Conservation (phyloP, 2,888 invertebrate genomes). For the Hemithea aestivaria region DNA sequence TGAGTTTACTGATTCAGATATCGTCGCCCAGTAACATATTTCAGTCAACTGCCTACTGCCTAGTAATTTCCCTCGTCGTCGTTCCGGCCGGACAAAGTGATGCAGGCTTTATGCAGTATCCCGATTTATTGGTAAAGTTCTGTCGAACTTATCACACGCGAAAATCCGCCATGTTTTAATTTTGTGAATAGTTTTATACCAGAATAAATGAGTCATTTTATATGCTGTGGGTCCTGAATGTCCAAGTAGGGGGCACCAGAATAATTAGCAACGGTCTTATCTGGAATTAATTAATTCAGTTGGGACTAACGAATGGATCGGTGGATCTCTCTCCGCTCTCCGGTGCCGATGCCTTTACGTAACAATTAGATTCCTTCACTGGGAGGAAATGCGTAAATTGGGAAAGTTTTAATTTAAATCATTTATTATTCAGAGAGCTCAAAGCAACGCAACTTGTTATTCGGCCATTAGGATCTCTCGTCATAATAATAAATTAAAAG, state of each 20-base stretch:
- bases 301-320: constrained; percentile 25
- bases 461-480: constrained; percentile 19
- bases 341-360: constrained; percentile 21
- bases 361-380: constrained; percentile 18
- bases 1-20: too few species aligned
- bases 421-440: constrained; percentile 9
- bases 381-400: constrained; percentile 10
- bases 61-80: too few species aligned
- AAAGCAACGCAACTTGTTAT: constrained; percentile 7
- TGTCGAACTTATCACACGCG: too few species aligned
- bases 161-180: too few species aligned
- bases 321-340: constrained; percentile 18
- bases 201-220: too few species aligned
- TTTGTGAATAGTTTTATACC: too few species aligned
- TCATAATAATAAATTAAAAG: constrained; percentile 26
- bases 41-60: too few species aligned
- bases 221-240: constrained; percentile 30
- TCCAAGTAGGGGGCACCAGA: constrained; percentile 27
- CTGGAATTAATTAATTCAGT: constrained; percentile 60
- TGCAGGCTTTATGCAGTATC: too few species aligned
- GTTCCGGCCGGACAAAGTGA: too few species aligned
- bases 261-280: constrained; percentile 64
- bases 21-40: too few species aligned
- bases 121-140: too few species aligned
- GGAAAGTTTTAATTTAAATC: constrained; percentile 13